Evolutionary conservation across 2,888 invertebrate genomes (phyloP).

Genomic region (Macrosiphum euphorbiae): DNA sequence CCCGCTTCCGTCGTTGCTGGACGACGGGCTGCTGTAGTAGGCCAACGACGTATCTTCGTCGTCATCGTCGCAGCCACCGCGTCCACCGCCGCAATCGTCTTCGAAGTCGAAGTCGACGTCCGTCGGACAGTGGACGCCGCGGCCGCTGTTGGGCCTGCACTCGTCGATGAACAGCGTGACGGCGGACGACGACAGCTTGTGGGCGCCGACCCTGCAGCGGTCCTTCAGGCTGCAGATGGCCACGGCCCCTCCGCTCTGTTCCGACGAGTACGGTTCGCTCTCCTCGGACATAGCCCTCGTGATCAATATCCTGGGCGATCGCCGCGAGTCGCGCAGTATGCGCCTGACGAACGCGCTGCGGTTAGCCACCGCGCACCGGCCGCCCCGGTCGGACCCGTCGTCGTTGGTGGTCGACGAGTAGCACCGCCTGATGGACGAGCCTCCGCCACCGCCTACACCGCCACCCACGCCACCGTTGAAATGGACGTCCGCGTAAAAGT

Average conservation of each 20-base stretch:
- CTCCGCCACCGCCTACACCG: not conserved
- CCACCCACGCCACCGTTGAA: not conserved
- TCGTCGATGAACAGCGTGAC: conserved; percentile 66
- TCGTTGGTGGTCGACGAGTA: conserved; percentile 42
- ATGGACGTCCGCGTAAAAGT: conserved; percentile 47
- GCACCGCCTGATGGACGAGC: conserved; percentile 38
- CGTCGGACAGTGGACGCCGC: not conserved
- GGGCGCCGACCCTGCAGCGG: conserved; percentile 3
- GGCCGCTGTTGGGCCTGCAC: not conserved
- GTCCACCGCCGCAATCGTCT: no score
- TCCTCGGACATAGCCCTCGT: conserved; percentile 82
- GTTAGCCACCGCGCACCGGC: conserved; percentile 68
- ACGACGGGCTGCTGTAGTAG: conserved; percentile 50
- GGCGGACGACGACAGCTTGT: conserved; percentile 66
- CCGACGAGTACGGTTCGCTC: conserved; percentile 72
- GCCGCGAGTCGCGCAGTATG: conserved; percentile 69
- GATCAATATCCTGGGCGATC: conserved; percentile 80
- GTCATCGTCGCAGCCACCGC: not conserved
- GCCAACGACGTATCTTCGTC: conserved; percentile 34
- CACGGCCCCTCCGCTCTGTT: conserved; percentile 65
- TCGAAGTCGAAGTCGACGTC: conserved; percentile 46
- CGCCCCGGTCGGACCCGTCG: not conserved
- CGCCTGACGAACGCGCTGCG: conserved; percentile 66
- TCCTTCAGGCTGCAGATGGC: conserved; percentile 60
- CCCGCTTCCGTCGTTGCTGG: conserved; percentile 50